phyloP scores from a whole-genome alignment of 2,888 invertebrate genomes.

The Cheilosia vernalis region DNA sequence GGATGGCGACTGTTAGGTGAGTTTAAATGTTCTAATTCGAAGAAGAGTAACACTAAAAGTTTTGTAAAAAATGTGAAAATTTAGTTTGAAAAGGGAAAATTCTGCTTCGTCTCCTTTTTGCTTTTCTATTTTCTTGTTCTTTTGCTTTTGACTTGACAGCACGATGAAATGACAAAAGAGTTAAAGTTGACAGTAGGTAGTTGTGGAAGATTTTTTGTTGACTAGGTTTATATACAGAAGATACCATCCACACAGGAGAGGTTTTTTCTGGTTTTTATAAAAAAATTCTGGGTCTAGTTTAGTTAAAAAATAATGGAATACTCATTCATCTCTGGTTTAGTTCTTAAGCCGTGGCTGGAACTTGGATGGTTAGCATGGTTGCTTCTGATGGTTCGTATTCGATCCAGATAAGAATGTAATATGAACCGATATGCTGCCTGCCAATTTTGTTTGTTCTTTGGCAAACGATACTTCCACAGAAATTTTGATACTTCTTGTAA shows the following conservation, averaged over 20 bases:
- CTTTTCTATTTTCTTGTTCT: conserved; percentile 36
- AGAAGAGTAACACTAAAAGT: conserved; percentile 22
- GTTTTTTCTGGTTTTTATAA: not conserved
- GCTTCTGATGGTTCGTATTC: too few species aligned
- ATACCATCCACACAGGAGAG: not conserved
- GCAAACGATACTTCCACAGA: too few species aligned
- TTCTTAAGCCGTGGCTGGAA: too few species aligned
- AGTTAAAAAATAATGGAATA: too few species aligned
- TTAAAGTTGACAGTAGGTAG: conserved; percentile 45
- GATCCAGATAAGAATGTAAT: too few species aligned
- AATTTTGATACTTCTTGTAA: too few species aligned
- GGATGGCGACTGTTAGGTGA: conserved; percentile 1
- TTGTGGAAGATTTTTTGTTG: not conserved
- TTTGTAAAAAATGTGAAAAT: conserved; percentile 71
- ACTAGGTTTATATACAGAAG: conserved; percentile 12
- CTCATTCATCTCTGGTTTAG: too few species aligned
- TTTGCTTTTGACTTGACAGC: conserved; percentile 58
- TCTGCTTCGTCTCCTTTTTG: conserved; percentile 69
- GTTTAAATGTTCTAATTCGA: not conserved
- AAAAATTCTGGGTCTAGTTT: too few species aligned
- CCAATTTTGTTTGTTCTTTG: too few species aligned
- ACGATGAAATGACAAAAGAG: conserved; percentile 54
- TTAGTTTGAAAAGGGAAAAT: conserved; percentile 64
- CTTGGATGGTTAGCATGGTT: too few species aligned
- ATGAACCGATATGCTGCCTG: too few species aligned